Base-by-base conservation (phyloP, 2,888 invertebrate species). In the Fragum whitleyi region DNA sequence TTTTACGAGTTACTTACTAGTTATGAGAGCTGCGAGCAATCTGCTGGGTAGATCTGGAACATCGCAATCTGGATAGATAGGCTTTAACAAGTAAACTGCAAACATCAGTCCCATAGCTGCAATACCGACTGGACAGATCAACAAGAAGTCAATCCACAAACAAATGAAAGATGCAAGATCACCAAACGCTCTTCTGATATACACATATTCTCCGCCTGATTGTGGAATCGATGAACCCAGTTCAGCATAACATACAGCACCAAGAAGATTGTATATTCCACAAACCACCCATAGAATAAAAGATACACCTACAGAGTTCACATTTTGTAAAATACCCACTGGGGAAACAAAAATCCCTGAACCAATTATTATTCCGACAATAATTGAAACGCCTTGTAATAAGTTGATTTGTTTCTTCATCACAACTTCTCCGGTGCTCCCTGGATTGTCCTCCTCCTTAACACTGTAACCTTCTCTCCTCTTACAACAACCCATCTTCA, bases 331-430 rank as follows among this genome's bases (percentile, higher is more conserved):
- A 23, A 98, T 98, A 87, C 98, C 97, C 92, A 96, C 97, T 0
- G 98, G 98, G 23, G 98, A 97, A 51, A 98, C 97, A 94, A 99
- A 99, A 90, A 99, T 98, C 9, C 99, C 99, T 2, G 98, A 96
- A 0, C 99, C 99, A 68, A 98, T 96, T 87, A 98, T 98, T 77
- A 97, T 96, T 59, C 98, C 98, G 36, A 98, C 97, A 90, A 98
- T 98, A 83, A 98, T 97, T 32, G 97, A 97, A 11, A 98, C 97
- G 32, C 98, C 98, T 93, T 98, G 97, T 87, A 97, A 92, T 55
- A 98, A 94, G n/a, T 97, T 96, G 79, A 98, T 95, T 94, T 97
- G 96, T 92, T 97, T 97, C 94, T 98, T 97, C 93, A 98, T 95
- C 90, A 96, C 85, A n/a, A 93, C 86, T 77, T 88, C 86, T 7